phyloP scores from a whole-genome alignment of 92 coral and sea anemone genomes.

The Phenganax subtilis region DNA sequence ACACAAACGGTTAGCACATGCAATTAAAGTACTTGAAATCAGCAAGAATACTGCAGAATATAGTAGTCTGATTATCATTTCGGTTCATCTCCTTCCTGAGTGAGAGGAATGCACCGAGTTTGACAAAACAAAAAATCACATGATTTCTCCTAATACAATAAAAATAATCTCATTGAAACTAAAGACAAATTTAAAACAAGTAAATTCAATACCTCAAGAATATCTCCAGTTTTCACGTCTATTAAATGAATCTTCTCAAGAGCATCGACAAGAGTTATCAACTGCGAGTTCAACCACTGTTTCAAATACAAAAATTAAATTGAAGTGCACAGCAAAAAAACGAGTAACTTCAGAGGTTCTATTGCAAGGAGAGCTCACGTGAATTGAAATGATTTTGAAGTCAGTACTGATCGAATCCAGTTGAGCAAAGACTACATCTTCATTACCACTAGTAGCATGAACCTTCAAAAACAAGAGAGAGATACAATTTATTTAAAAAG shows the following conservation, averaged over 20 bases:
- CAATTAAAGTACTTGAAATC: no score
- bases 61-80: no score
- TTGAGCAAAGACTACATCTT: constrained; percentile 64
- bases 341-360: not conserved
- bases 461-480: constrained; percentile 49
- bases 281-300: constrained; percentile 88
- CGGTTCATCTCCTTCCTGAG: no score
- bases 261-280: constrained; percentile 73
- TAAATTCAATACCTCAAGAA: constrained; percentile 64
- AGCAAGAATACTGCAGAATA: no score
- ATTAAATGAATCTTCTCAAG: constrained; percentile 77
- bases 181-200: no score
- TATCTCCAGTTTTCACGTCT: constrained; percentile 80
- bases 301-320: not conserved
- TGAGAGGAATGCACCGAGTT: no score
- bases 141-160: no score
- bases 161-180: no score
- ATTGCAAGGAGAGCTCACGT: constrained; percentile 50
- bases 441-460: constrained; percentile 51
- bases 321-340: not conserved
- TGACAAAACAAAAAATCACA: no score
- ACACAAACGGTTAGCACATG: no score
- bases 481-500: not conserved
- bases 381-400: constrained; percentile 78
- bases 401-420: constrained; percentile 70